These are phyloP conservation scores for Drosophila auraria DNA, from an alignment of 1,140 invertebrate species.

Conservation along the genomic window DNA sequence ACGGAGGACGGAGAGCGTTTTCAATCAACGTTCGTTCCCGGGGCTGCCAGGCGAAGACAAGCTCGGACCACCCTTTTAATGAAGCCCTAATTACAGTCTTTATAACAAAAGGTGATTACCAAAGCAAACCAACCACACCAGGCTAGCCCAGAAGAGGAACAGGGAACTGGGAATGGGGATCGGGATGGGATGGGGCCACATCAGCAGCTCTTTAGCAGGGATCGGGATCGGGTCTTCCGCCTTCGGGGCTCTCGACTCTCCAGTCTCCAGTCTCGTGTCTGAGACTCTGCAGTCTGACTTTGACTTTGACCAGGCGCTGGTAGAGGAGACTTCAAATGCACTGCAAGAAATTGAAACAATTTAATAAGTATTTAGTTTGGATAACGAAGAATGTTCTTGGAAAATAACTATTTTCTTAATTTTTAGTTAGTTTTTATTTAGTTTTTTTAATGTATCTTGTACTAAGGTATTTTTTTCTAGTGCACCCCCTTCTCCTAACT, in stretches of 20 bases:
- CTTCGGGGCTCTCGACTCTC: slow-evolving; percentile 44
- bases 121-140: slow-evolving; percentile 80
- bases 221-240: slow-evolving; percentile 38
- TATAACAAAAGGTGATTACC: slow-evolving; percentile 84
- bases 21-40: slow-evolving; percentile 73
- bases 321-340: background rate
- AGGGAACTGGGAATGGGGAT: background rate
- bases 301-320: slow-evolving; percentile 16
- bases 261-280: slow-evolving; percentile 35
- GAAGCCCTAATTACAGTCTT: slow-evolving; percentile 83
- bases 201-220: slow-evolving; percentile 72
- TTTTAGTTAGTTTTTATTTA: too few species aligned
- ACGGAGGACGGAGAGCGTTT: slow-evolving; percentile 41
- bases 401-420: too few species aligned
- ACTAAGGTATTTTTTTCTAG: background rate
- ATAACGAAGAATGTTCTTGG: background rate
- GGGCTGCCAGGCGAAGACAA: slow-evolving; percentile 77
- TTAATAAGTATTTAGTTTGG: background rate
- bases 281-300: slow-evolving; percentile 9
- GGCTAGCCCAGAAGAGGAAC: background rate
- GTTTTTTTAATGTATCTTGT: too few species aligned
- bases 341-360: background rate
- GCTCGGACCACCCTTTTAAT: slow-evolving; percentile 81
- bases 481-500: slow-evolving; percentile 18
- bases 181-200: slow-evolving; percentile 36